Base-by-base conservation (phyloP, 2,113 vertebrate genomes). In the Beaufortia kweichowensis region DNA sequence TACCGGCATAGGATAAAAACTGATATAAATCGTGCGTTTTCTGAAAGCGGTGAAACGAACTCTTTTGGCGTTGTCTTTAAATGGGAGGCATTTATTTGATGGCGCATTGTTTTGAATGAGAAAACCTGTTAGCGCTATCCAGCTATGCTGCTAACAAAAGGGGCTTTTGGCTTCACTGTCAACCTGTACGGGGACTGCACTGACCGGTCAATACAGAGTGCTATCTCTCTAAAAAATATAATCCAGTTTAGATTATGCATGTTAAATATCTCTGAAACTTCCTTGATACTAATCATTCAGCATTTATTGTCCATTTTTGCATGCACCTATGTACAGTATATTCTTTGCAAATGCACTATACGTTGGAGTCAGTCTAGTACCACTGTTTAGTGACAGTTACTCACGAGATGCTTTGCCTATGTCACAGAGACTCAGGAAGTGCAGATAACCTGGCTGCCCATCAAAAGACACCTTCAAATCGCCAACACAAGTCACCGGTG, bases 371-470 rank as follows among this genome's bases (percentile, higher is more conserved):
- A n/a, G n/a, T 4, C 17, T n/a, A 5, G 6, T 53, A 21, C 3
- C 15, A 6, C 15, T 6, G 19, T 53, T 17, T 15, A n/a, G 2
- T 21, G 19, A 53, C 48, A 21, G 19, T n/a, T 21, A 46, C n/a
- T 39, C 39, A 31, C 50, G 19, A 68, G 26, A 1, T 28, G 31
- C 26, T 21, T 15, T 57, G 2, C 23, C 26, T 23, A 50, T 48
- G 19, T 66, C 10, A 85, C 83, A 98, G 96, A 98, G 95, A 97
- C 94, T 94, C 94, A 78, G 93, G 94, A 88, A 94, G 91, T 82
- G 92, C 92, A 90, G 94, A 95, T 90, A 96, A 95, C 90, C 93
- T 95, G 93, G 89, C 94, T 91, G 93, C 95, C 94, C 95, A 95
- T 79, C 95, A 94, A 89, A 93, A 92, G 87, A 92, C 94, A 89